Evolutionary conservation across 2,888 invertebrate species (phyloP).

Genomic region (Erannis defoliaria): DNA sequence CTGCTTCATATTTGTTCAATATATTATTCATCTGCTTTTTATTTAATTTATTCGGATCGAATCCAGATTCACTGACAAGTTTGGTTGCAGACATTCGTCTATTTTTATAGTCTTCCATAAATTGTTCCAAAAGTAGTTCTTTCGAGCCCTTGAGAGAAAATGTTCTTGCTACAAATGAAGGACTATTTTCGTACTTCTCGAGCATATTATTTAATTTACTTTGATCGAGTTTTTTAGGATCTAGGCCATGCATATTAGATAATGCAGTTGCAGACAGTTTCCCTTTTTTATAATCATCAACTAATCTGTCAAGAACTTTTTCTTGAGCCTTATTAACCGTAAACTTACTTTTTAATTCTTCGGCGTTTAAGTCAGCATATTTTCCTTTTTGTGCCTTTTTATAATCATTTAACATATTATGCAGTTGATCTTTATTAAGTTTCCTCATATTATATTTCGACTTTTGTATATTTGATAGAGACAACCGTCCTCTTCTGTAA

Average conservation of each 20-base stretch:
- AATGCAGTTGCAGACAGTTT: constrained; percentile 48
- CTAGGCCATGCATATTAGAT: constrained; percentile 48
- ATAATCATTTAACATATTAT: constrained; percentile 36
- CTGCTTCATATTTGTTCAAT: constrained; percentile 7
- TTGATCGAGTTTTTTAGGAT: constrained; percentile 48
- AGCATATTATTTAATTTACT: constrained; percentile 47
- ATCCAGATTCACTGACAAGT: not conserved
- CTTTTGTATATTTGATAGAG: constrained; percentile 35
- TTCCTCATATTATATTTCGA: constrained; percentile 38
- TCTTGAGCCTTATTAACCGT: constrained; percentile 38
- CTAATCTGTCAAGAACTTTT: constrained; percentile 39
- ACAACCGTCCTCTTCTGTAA: constrained; percentile 44
- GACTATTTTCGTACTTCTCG: constrained; percentile 39
- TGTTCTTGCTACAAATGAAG: constrained; percentile 26
- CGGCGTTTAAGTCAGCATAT: constrained; percentile 27
- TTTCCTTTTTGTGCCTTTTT: constrained; percentile 28
- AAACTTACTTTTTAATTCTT: constrained; percentile 48
- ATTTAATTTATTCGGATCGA: constrained; percentile 3
- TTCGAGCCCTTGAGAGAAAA: constrained; percentile 24
- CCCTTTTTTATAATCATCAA: constrained; percentile 46
- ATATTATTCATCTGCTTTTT: constrained; percentile 5
- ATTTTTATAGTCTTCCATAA: constrained; percentile 18
- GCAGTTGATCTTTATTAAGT: constrained; percentile 36
- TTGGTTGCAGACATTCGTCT: constrained; percentile 1
- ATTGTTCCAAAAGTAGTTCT: constrained; percentile 33